Conservation (phyloP, 1,140 invertebrate species). For the Trinorchestia longiramus region DNA sequence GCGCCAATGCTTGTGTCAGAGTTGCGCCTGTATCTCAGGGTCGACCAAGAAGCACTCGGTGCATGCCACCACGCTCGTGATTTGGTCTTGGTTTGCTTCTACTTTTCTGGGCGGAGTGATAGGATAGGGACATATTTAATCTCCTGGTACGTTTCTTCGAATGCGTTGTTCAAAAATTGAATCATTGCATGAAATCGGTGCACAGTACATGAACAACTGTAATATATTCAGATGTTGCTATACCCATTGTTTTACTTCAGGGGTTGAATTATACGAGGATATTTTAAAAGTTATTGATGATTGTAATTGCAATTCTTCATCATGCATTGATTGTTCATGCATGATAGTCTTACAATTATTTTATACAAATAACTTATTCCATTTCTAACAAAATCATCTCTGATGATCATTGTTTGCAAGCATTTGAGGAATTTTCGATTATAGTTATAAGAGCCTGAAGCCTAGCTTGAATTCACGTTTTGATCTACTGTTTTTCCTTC, state of each 20-base stretch:
- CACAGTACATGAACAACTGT: background rate
- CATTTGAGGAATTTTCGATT: too few relatives aligned
- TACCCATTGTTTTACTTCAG: background rate
- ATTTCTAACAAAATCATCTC: too few relatives aligned
- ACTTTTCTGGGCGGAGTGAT: background rate
- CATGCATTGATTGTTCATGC: too few relatives aligned
- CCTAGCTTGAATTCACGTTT: too few relatives aligned
- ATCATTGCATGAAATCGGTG: background rate
- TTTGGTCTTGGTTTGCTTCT: background rate
- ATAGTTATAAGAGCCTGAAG: too few relatives aligned
- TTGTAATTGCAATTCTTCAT: too few relatives aligned
- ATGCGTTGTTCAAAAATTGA: background rate
- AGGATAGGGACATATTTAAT: background rate
- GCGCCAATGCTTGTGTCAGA: background rate
- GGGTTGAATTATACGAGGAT: too few relatives aligned
- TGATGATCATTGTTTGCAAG: too few relatives aligned
- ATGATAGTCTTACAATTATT: too few relatives aligned
- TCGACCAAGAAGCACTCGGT: background rate
- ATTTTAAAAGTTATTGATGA: too few relatives aligned
- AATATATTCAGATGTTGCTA: background rate
- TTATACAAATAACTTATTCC: too few relatives aligned
- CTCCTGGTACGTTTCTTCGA: background rate
- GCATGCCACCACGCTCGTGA: background rate
- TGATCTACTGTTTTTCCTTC: too few relatives aligned
- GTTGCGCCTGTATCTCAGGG: background rate